Conservation (phyloP, 2,888 invertebrate species). For the Ophion ellenae region DNA sequence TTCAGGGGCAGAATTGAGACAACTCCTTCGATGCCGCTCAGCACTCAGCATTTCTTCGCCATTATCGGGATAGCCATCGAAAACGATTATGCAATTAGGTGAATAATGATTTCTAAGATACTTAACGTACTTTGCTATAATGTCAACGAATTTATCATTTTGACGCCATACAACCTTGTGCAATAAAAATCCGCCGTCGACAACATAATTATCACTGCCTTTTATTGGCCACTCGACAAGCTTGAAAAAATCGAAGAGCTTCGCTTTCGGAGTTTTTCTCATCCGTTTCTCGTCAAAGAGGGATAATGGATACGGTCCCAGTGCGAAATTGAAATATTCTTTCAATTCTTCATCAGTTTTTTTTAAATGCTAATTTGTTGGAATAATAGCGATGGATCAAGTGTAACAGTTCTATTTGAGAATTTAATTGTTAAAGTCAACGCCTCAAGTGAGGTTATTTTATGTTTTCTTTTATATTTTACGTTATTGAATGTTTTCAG, state of each 20-base stretch:
- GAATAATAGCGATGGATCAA: constrained; percentile 65
- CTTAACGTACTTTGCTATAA: no score
- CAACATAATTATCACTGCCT: no score
- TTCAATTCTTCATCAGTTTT: constrained; percentile 63
- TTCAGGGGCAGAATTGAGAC: no score
- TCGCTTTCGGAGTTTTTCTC: constrained; percentile 65
- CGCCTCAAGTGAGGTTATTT: constrained; percentile 1
- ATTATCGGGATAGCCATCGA: constrained; percentile 62
- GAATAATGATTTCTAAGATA: no score
- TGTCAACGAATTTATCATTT: no score
- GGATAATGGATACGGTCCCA: constrained; percentile 68
- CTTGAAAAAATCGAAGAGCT: constrained; percentile 61
- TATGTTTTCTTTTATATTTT: constrained; percentile 16
- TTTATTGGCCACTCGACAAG: no score
- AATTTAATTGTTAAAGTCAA: constrained; percentile 46
- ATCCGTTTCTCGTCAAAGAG: constrained; percentile 67
- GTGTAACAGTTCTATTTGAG: constrained; percentile 43
- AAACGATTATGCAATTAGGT: no score
- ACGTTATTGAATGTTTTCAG: constrained; percentile 14
- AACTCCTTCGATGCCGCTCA: no score
- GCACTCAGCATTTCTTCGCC: no score
- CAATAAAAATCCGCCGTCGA: no score
- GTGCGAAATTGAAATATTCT: constrained; percentile 64
- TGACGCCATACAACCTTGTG: no score
- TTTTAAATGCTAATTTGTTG: constrained; percentile 63